Base-by-base conservation (phyloP, 2,113 vertebrate genomes). In the Ornithorhynchus anatinus region DNA sequence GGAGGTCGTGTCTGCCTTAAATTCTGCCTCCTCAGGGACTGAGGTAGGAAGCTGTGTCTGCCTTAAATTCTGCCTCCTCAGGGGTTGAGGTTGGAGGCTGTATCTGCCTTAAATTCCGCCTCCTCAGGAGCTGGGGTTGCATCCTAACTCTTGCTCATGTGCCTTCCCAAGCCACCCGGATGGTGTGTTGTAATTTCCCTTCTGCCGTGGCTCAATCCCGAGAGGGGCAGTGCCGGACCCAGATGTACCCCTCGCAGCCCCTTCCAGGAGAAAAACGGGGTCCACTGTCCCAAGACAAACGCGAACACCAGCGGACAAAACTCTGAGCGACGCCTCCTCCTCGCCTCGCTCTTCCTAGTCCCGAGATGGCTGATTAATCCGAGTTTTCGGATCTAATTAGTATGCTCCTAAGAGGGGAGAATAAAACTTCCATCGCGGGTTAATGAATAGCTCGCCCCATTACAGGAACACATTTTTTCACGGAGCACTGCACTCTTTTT, bases 381-480 rank as follows among this genome's bases (percentile, higher is more conserved):
- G 38, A 42, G 65, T 73, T 79, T 76, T 85, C 23, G 32, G 64
- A 33, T 78, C 54, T 88, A 82, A 80, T 86, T 86, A 66, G 65
- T 75, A 39, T 72, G 77, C 51, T 59, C 76, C 80, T 50, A 27
- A 61, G 36, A 78, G 75, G 76, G 79, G 70, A 84, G n/a, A 89
- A 77, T 32, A 22, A 23, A 83, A 76, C 59, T 68, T 53, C 37
- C 35, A 23, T 53, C 16, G 29, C 19, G 17, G 84, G 92, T 94
- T 92, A 93, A 93, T 91, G 73, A 92, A 71, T 84, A 91, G 65
- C 90, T 62, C 19, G 20, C 4, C 64, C 59, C 10, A 14, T 13
- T 29, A 36, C 59, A 75, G 73, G 85, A 73, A 74, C 84, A 2
- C 23, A 37, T 54, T 56, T 56, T 69, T 85, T 81, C 88, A 75